These are phyloP conservation scores for Entomobrya multifasciata DNA, from an alignment of 2,888 invertebrate genomes.

Conservation along the genomic window DNA sequence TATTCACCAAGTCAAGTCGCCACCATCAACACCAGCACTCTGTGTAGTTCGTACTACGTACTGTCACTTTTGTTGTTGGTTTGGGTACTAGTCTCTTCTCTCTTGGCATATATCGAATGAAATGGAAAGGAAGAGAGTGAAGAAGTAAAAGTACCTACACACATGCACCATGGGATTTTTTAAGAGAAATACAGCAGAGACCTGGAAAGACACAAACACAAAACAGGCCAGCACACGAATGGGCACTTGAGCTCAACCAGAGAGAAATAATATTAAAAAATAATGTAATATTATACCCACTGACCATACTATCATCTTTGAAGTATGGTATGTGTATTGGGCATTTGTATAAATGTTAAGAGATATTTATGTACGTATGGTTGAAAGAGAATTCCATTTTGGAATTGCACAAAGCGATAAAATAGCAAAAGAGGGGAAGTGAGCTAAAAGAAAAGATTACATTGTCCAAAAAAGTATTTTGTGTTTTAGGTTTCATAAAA, in stretches of 20 bases:
- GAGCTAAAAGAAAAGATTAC: too few relatives aligned
- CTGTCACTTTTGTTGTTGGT: conserved; percentile 14
- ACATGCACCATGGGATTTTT: conserved; percentile 31
- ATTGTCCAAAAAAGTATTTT: too few relatives aligned
- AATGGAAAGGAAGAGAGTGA: neutral
- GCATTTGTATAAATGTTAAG: neutral
- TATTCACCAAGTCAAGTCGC: neutral
- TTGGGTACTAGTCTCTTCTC: neutral
- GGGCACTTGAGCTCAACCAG: conserved; percentile 27
- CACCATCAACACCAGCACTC: neutral
- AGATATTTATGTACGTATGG: neutral
- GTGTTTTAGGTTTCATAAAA: too few relatives aligned
- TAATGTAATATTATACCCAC: conserved; percentile 6
- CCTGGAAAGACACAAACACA: conserved; percentile 11
- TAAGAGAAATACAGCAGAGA: conserved; percentile 11
- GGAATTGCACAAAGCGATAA: conserved; percentile 8
- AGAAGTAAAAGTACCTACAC: conserved; percentile 29
- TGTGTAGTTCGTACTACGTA: neutral
- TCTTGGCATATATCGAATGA: neutral
- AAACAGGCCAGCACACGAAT: neutral
- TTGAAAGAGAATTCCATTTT: neutral
- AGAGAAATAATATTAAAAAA: conserved; percentile 29
- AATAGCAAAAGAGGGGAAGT: neutral
- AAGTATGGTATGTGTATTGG: neutral
- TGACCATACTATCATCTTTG: neutral